Base-by-base conservation (phyloP, 2,888 invertebrate genomes). In the Petrolisthes cinctipes region DNA sequence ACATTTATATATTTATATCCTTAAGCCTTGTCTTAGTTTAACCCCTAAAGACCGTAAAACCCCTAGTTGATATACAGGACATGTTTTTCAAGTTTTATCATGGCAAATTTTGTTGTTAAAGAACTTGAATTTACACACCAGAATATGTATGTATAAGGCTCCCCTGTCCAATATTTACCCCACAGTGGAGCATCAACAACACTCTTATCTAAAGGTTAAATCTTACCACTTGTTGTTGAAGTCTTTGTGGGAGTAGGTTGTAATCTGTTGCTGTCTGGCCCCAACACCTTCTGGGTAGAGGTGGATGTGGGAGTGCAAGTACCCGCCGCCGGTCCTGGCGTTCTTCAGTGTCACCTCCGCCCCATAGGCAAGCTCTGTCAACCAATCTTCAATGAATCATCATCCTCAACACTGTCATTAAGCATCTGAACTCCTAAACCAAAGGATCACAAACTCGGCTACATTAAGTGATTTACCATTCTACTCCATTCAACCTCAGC, bases 221-320 rank as follows among this genome's bases (percentile, higher is more conserved):
- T 17, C 92, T 23, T 91, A 91, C 93, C 93, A 99, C 91, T 96
- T 95, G 93, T 99, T 99, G 93, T 99, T 99, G 90, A 97, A 97
- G 93, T 99, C 98, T 93, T 98, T 99, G 93, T 98, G 98, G 0
- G 97, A 97, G 93, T 99, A 99, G 0, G 98, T 97, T 66, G 98
- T 99, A 90, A 98, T 95, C 97, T 97, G 92, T 92, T 91, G 91
- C 79, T 98, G 98, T 89, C 96, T 94, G 9, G 97, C 97, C 0
- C 98, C 98, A 9, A 96, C 94, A 9, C 96, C 97, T 92, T 97
- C 96, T 0, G 99, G 98, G 93, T 98, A 99, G 56, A 99, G 94
- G 93, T 99, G 98, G 93, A 96, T 96, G 93, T 99, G 99, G 0
- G 98, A 99, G 93, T 99, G 99, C 68, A 99, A 94, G 92, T 99